Percentiles rank a stretch among this genome's conserved stretches.
phyloP scores from a whole-genome alignment of 2,888 invertebrate species.

The Uropetala carovei region DNA sequence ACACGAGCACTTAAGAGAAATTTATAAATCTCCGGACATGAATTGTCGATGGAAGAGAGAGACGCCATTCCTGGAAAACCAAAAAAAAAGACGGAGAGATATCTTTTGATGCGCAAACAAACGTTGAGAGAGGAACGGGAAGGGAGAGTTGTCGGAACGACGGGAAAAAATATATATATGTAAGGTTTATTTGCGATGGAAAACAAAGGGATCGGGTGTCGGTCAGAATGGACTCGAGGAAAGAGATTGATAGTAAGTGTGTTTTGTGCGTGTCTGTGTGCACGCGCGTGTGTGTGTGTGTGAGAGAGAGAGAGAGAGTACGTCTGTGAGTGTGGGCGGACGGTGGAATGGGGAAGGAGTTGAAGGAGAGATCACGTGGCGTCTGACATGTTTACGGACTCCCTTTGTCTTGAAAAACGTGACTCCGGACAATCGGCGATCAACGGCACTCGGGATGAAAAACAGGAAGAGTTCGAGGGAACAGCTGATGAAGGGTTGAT shows the following conservation, averaged over 20 bases:
- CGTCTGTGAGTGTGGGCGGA: background rate
- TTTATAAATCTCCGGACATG: no score
- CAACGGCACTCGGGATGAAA: background rate
- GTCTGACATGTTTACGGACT: constrained; percentile 16
- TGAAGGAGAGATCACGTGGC: constrained; percentile 20
- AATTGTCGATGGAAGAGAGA: no score
- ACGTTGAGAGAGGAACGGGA: background rate
- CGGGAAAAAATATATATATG: background rate
- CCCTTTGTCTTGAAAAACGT: background rate
- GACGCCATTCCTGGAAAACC: background rate
- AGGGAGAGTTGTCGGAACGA: background rate
- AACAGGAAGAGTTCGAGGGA: background rate
- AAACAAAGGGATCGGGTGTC: background rate
- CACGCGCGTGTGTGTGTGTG: background rate
- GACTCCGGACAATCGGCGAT: constrained; percentile 6
- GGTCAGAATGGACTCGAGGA: background rate
- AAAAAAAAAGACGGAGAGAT: background rate
- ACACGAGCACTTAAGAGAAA: no score
- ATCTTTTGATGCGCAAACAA: background rate
- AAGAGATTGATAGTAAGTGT: background rate
- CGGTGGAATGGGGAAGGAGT: background rate
- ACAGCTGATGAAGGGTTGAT: constrained; percentile 13
- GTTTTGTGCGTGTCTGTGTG: background rate
- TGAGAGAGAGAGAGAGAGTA: background rate
- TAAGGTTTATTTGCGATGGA: background rate